These are phyloP conservation scores for Acrocephalus arundinaceus DNA, from an alignment of 2,113 vertebrate genomes.

Conservation along the genomic window DNA sequence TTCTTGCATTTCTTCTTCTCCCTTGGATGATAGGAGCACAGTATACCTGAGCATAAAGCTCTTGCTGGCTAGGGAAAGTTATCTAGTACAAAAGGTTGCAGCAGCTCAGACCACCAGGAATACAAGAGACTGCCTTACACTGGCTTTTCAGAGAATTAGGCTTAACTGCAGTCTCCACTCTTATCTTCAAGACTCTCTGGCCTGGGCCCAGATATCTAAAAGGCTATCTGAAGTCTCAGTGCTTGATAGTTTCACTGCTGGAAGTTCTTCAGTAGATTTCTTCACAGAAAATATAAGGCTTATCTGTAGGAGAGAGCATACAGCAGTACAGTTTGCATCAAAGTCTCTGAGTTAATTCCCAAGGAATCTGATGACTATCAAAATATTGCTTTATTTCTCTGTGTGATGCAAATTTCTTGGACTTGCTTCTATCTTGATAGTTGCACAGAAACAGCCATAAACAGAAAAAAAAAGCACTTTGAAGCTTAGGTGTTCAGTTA, in stretches of 20 bases:
- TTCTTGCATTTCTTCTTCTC: not conserved
- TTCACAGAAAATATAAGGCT: slow-evolving; percentile 7
- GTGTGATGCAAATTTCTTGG: slow-evolving; percentile 39
- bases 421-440: slow-evolving; percentile 24
- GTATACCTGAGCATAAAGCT: not conserved
- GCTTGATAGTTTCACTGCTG: slow-evolving; percentile 47
- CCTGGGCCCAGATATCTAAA: slow-evolving; percentile 22
- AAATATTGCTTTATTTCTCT: slow-evolving; percentile 37
- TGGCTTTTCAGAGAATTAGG: slow-evolving; percentile 43
- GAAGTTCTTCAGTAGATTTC: slow-evolving; percentile 42
- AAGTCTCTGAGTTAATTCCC: slow-evolving; percentile 46
- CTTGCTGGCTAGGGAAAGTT: not conserved
- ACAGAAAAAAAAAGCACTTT: not conserved
- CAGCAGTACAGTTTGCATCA: slow-evolving; percentile 21
- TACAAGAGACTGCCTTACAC: not conserved
- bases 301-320: slow-evolving; percentile 15
- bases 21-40: not conserved
- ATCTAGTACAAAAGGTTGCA: not conserved
- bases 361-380: slow-evolving; percentile 16
- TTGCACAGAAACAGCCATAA: not conserved
- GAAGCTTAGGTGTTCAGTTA: not conserved
- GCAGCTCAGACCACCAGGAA: not conserved
- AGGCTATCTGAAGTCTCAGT: slow-evolving; percentile 36
- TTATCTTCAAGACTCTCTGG: slow-evolving; percentile 45
- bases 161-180: slow-evolving; percentile 21